Evolutionary conservation across 2,113 vertebrate genomes (phyloP).

Genomic region (Anser cygnoides): DNA sequence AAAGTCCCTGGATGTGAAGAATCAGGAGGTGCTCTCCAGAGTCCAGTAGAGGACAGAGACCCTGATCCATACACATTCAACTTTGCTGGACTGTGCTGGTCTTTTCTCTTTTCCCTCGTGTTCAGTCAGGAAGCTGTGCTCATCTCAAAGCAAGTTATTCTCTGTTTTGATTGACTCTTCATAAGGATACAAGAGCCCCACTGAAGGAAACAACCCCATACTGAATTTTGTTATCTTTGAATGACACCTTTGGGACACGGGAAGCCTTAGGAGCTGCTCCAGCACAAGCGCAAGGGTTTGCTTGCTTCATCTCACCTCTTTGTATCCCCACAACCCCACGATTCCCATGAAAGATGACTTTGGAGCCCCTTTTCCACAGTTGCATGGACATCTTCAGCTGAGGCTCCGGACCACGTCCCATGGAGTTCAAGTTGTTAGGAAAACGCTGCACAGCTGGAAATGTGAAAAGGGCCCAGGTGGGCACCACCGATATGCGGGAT

Average conservation of each 20-base stretch:
- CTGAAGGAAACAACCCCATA: neutral
- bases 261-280: neutral
- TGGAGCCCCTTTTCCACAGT: neutral
- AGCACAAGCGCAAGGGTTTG: neutral
- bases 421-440: neutral
- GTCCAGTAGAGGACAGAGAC: neutral
- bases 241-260: fast-evolving
- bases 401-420: neutral
- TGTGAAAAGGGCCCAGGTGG: fast-evolving
- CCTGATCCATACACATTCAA: neutral
- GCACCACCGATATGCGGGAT: neutral
- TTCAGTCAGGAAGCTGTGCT: neutral
- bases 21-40: neutral
- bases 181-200: neutral
- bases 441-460: neutral
- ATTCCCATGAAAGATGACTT: neutral
- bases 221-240: neutral
- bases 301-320: neutral
- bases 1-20: neutral
- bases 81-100: neutral
- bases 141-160: neutral
- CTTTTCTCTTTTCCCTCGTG: neutral
- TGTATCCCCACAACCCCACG: neutral
- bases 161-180: neutral
- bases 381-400: neutral